phyloP scores from a whole-genome alignment of 2,797 vertebrate genomes.

The Cuculus canorus region DNA sequence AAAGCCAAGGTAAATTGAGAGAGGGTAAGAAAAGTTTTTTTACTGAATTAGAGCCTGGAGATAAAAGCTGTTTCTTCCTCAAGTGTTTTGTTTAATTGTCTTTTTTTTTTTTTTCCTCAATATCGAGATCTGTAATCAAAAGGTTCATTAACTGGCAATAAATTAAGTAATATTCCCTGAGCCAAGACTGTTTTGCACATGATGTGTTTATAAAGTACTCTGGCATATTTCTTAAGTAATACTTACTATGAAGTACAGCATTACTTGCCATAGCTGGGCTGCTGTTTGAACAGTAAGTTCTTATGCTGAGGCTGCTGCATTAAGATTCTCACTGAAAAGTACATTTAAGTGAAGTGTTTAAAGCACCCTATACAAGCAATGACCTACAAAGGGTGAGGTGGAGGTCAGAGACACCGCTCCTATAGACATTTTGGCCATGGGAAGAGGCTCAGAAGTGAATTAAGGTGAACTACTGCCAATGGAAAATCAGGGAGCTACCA shows the following conservation, averaged over 20 bases:
- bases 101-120: background rate
- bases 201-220: background rate
- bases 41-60: background rate
- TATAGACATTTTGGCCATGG: background rate
- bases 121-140: background rate
- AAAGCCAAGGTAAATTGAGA: background rate
- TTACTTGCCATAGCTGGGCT: rapidly evolving
- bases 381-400: background rate
- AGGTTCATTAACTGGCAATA: background rate
- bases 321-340: background rate
- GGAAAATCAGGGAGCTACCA: background rate
- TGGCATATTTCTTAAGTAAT: background rate
- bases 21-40: background rate
- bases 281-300: background rate
- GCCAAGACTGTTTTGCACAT: background rate
- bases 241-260: background rate
- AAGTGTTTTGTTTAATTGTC: background rate
- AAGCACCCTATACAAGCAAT: background rate
- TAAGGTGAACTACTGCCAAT: background rate
- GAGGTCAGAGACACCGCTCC: background rate
- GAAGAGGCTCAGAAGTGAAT: background rate
- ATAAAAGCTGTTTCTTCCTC: background rate
- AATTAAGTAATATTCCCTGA: background rate
- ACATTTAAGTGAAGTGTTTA: background rate
- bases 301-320: background rate